Evolutionary conservation across 1,140 invertebrate species (phyloP).

Genomic region (Acromyrmex charruanus): DNA sequence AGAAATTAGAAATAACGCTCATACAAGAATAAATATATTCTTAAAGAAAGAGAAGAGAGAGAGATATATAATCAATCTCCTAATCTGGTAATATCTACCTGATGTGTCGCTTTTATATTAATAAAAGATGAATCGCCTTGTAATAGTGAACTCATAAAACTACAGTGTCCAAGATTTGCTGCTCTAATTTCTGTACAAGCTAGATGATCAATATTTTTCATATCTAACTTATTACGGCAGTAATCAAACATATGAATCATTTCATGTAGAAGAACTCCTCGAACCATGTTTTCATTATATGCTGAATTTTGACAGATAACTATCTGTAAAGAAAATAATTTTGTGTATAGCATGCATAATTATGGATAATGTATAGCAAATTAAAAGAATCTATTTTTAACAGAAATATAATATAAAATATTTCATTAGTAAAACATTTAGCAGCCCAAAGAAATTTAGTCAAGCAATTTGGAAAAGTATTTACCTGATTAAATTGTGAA

Average conservation of each 20-base stretch:
- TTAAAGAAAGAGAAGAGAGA: too few relatives aligned
- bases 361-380: neutral
- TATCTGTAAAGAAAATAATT: slow-evolving; percentile 88
- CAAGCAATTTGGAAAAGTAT: neutral
- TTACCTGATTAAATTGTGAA: slow-evolving; percentile 93
- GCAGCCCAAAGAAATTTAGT: neutral
- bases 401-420: neutral
- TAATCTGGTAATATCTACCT: slow-evolving; percentile 84
- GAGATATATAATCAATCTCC: neutral
- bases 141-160: slow-evolving; percentile 92
- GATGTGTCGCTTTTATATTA: slow-evolving; percentile 91
- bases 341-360: neutral
- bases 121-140: slow-evolving; percentile 92
- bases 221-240: slow-evolving; percentile 95
- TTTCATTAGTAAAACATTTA: neutral
- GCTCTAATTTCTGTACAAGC: slow-evolving; percentile 98
- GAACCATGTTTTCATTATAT: slow-evolving; percentile 89
- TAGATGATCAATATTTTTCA: slow-evolving; percentile 96
- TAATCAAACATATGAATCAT: slow-evolving; percentile 99
- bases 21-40: neutral
- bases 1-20: slow-evolving; percentile 39
- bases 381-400: neutral
- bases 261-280: slow-evolving; percentile 95
- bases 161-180: slow-evolving; percentile 97
- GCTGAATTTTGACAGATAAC: slow-evolving; percentile 96